Evolutionary conservation across 2,797 vertebrate genomes (phyloP), one percentile per base, ranked within the genome.

Genomic region (Sebastes cheni): DNA sequence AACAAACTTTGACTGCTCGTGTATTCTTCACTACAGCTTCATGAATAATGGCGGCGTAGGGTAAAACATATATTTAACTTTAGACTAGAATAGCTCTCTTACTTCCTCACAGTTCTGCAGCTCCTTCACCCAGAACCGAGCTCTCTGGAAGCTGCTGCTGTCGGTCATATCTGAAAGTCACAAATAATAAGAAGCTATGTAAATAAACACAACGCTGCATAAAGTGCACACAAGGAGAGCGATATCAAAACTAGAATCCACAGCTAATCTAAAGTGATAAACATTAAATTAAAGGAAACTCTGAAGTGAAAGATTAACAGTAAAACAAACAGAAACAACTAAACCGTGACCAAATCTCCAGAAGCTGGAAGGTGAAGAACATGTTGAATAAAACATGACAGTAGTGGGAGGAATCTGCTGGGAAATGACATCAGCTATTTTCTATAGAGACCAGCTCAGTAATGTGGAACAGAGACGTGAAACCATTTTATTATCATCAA

Each of bases 121-220:
- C 93, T 99, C 99, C 42, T 98, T 98, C 89, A 99, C 98, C 99
- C 99, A 99, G 94, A 99, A 99, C 61, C 95, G 97, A 66, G 97
- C 98, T 75, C 99, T 91, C 92, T 96, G 96, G 91, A 99, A 99
- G 85, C 98, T 99, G 95, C 97, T 97, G 92, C 95, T 96, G 93
- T 99, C 98, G 0, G 98, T 99, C 91, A 99, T 93, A 93, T 99
- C 98, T 99, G 91, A 72, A 83, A 68, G 64, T 8, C 7, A 75
- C 36, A 58, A 36, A 36, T 18, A 25, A 55, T 18, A 25, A 56
- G 14, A 1, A 32, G 3, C 11, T 9, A 8, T 12, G 3, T 13
- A 12, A 2, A 39, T 22, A 22, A 67, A 67, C 61, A 64, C 10
- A 62, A 58, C 11, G 1, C 3, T 32, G 34, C 20, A 29, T 14